Percentiles rank a stretch among this genome's conserved stretches.
Conservation (phyloP, 2,797 vertebrate species). For the Saxicola maurus region DNA sequence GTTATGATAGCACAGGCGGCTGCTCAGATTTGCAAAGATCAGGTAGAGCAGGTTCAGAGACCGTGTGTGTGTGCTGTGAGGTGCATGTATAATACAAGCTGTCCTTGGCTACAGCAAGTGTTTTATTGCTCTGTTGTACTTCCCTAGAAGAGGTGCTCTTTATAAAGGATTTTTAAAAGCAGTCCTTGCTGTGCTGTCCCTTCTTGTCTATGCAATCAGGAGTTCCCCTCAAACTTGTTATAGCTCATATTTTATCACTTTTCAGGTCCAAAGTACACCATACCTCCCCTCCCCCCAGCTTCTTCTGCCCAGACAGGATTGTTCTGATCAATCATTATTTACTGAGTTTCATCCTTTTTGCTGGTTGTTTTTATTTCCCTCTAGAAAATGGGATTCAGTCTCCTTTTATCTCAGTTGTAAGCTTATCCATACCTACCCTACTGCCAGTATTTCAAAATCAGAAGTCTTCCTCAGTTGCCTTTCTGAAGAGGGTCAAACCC, state of each 20-base stretch:
- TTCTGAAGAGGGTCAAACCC: background rate
- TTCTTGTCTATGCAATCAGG: background rate
- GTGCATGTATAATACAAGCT: background rate
- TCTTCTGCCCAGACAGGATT: background rate
- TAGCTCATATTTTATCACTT: background rate
- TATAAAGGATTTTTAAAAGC: background rate
- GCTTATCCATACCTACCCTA: background rate
- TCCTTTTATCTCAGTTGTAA: background rate
- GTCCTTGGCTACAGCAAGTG: background rate
- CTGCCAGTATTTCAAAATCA: background rate
- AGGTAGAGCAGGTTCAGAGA: constrained; percentile 11
- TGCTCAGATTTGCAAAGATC: background rate
- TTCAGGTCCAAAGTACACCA: background rate
- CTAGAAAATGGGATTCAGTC: background rate
- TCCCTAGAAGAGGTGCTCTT: background rate
- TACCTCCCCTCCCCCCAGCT: accelerated
- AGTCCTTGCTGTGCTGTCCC: accelerated
- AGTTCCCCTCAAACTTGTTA: background rate
- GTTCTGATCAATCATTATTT: background rate
- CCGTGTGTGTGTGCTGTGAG: background rate
- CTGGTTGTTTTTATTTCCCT: background rate
- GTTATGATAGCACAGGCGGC: background rate
- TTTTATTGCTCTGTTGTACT: background rate
- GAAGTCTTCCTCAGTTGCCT: background rate
- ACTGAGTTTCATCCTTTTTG: background rate